Percentiles rank a stretch among this genome's conserved stretches.
Evolutionary conservation across 2,888 invertebrate species (phyloP).

Genomic region (Unio delphinus): DNA sequence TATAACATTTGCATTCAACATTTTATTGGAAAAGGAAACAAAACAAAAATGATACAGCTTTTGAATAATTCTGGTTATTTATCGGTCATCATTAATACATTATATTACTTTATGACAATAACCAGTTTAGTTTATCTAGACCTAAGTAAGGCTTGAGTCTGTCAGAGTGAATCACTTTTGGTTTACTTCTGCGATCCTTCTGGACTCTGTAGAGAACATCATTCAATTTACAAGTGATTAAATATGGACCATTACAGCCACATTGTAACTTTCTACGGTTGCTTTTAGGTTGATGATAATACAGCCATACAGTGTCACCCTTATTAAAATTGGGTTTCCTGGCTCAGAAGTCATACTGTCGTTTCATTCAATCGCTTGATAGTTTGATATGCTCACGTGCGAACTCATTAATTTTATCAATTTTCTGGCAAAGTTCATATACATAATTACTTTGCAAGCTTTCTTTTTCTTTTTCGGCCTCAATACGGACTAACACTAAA

Average conservation of each 20-base stretch:
- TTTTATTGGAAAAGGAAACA: too few species aligned
- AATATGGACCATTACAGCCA: constrained; percentile 25
- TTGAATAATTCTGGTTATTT: too few species aligned
- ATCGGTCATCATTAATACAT: too few species aligned
- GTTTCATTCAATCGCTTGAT: constrained; percentile 12
- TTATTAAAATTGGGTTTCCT: constrained; percentile 8
- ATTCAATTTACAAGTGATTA: constrained; percentile 7
- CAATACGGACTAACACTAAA: constrained; percentile 14
- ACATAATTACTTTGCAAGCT: constrained; percentile 20
- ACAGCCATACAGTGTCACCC: constrained; percentile 19
- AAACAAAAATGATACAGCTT: too few species aligned
- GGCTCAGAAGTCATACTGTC: constrained; percentile 12
- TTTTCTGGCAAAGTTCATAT: constrained; percentile 74
- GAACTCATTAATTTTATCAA: constrained; percentile 80
- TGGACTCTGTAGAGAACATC: constrained; percentile 13
- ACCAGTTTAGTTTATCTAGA: too few species aligned
- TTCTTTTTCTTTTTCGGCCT: neutral
- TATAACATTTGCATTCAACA: too few species aligned
- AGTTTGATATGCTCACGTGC: constrained; percentile 27
- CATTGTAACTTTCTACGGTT: constrained; percentile 7
- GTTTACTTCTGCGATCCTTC: neutral
- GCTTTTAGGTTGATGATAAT: constrained; percentile 17
- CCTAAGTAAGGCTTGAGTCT: too few species aligned
- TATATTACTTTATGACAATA: too few species aligned
- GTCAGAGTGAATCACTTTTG: too few species aligned